Evolutionary conservation across 1,140 invertebrate genomes (phyloP).

Genomic region (Drosophila takahashii): DNA sequence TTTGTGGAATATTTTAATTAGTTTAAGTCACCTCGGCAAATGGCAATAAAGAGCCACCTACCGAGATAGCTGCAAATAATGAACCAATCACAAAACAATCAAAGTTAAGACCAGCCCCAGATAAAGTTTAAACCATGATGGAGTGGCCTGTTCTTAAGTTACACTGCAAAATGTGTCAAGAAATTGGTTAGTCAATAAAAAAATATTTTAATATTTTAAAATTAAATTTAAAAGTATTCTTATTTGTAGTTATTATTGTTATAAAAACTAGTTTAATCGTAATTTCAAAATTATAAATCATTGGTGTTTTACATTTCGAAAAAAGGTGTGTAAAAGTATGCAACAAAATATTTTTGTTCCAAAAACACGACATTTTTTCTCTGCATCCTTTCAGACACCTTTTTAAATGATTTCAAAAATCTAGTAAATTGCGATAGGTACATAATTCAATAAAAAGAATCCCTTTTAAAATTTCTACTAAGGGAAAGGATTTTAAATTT

Average conservation of each 20-base stretch:
- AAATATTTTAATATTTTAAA: not conserved
- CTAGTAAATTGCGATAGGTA: too few relatives aligned
- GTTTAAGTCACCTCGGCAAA: conserved; percentile 32
- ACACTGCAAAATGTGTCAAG: too few relatives aligned
- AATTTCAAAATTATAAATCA: too few relatives aligned
- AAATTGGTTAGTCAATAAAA: not conserved
- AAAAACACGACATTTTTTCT: not conserved
- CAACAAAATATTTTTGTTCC: not conserved
- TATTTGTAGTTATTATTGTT: too few relatives aligned
- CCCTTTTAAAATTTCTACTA: not conserved
- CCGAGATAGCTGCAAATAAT: conserved; percentile 15
- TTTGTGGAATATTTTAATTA: conserved; percentile 65
- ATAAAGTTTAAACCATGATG: not conserved
- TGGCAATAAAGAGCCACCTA: conserved; percentile 7
- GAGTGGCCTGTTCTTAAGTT: not conserved
- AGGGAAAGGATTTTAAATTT: not conserved
- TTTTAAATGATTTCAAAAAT: not conserved
- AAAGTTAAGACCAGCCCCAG: conserved; percentile 3
- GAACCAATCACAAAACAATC: conserved; percentile 33
- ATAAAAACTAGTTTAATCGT: too few relatives aligned
- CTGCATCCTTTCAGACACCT: not conserved
- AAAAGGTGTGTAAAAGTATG: not conserved
- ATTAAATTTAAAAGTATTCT: too few relatives aligned
- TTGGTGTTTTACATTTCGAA: too few relatives aligned
- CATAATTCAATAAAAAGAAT: too few relatives aligned